Base-by-base conservation (phyloP, 2,797 vertebrate species). In the Lepilemur septentrionalis region DNA sequence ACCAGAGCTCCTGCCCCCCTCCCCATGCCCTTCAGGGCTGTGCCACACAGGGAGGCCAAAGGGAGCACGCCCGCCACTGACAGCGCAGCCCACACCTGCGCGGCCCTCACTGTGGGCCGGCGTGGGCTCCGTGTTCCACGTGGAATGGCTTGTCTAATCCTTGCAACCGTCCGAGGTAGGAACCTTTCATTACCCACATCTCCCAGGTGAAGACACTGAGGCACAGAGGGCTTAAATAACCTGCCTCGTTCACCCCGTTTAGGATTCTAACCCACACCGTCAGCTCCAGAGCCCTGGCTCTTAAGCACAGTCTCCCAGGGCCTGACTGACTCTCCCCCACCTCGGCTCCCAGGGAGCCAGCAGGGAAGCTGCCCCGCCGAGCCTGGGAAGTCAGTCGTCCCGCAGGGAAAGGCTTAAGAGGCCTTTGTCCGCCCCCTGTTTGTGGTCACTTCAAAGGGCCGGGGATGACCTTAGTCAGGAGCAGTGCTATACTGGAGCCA, bases 1-100 rank as follows among this genome's bases (percentile, higher is more conserved):
- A 43, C 72, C n/a, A 50, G 59, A 25, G 63, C 72, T 30, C 38
- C 75, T 9, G 12, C 2, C 20, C 18, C 23, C 14, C 9, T 28
- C 32, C 14, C n/a, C 4, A 9, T n/a, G 28, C 20, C 30, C 41
- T 70, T 48, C 59, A 18, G 25, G 65, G 30, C 13, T 2, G 4
- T 15, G 38, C 38, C 67, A 69, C 25, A 12, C n/a, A 87, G 9
- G 7, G 52, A 70, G 28, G 48, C 25, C 59, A 9, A 46, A 15
- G 23, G 13, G 4, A 50, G 52, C 1, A 2, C 30, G 5, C 35
- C 52, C 2, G 0, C 14, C 1, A 0, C 55, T 32, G 43, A 10
- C 52, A 25, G 6, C 46, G 4, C 0, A 20, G 43, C 25, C 22
- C 76, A 67, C 9, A 6, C 18, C 15, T 28, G 57, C 0, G 0